Evolutionary conservation across 2,888 invertebrate species (phyloP), one percentile per base, ranked within the genome.

Genomic region (Mesorhabditis sp.): DNA sequence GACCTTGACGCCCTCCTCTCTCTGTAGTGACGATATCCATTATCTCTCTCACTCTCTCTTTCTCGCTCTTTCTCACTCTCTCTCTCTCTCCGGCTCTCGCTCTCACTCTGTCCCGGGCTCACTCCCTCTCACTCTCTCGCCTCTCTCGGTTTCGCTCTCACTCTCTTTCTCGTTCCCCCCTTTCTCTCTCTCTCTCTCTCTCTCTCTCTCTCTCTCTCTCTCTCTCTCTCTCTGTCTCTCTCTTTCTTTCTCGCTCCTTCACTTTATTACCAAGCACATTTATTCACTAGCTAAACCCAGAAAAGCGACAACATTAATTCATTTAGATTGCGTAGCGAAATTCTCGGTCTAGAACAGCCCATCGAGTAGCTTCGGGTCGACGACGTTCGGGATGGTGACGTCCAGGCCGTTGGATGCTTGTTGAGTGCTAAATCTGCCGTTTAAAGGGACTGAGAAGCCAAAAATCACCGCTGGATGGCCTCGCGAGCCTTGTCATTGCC

Each of bases 401-500:
- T 86, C 84, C 63, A 90, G 86, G n/a, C 85, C 83, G 2, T 10
- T 13, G 58, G n/a, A 10, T 10, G 58, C n/a, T n/a, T 50, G 7
- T 50, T 50, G 58, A 50, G 58, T 15, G n/a, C 62, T 62, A 13
- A n/a, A n/a, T 4, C 10, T 41, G 10, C 7, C 63, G 43, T 79
- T 43, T 86, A 77, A 89, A 89, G 89, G 42, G 88, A 88, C 67
- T 28, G 28, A 2, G 2, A 28, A 28, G 1, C 28, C 28, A 28
- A 28, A 2, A 28, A 28, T 28, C 28, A 28, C 86, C 76, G 85
- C 65, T 85, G 78, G 45, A 90, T 89, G 0, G 90, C 88, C 71
- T 88, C 87, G 70, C 86, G 82, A 3, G 90, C 90, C 71, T 88
- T 87, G 7, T 76, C 75, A 80, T 90, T 90, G 4, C 90, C 90